A percentile compares a stretch with the other conserved stretches of the same genome.
Evolutionary conservation across 2,797 vertebrate genomes (phyloP).

Genomic region (Takifugu rubripes): DNA sequence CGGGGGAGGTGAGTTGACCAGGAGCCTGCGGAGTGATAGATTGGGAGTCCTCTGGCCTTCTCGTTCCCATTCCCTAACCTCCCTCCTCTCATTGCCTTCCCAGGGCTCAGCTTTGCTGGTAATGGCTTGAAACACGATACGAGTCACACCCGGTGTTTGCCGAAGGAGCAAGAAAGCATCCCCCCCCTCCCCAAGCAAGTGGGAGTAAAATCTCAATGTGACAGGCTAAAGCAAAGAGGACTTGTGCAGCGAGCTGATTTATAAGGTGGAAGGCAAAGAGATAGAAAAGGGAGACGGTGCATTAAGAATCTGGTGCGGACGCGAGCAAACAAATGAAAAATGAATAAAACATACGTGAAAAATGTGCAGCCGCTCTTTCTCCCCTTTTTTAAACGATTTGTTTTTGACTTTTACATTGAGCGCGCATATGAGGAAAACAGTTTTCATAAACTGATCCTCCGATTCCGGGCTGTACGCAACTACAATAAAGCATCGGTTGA

Average conservation of each 20-base stretch:
- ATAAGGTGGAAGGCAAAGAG: conserved; percentile 15
- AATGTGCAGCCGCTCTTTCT: background rate
- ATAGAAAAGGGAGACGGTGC: background rate
- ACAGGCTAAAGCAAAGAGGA: conserved; percentile 40
- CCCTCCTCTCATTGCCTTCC: conserved; percentile 56
- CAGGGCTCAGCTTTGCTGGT: conserved; percentile 63
- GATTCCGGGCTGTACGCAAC: background rate
- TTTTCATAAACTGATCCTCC: conserved; percentile 2
- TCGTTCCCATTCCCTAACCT: conserved; percentile 33
- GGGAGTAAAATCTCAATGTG: conserved; percentile 38
- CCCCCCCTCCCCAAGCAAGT: conserved; percentile 13
- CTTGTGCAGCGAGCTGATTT: conserved; percentile 47
- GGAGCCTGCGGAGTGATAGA: conserved; percentile 60
- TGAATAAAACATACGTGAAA: conserved; percentile 17
- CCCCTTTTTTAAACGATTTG: conserved; percentile 5
- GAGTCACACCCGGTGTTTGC: conserved; percentile 53
- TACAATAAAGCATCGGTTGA: conserved; percentile 1
- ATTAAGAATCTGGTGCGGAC: conserved; percentile 4
- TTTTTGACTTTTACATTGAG: conserved; percentile 3
- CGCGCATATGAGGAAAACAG: background rate
- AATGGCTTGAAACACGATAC: conserved; percentile 76
- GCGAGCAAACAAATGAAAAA: conserved; percentile 7
- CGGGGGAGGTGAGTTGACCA: conserved; percentile 41
- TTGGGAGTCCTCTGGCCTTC: conserved; percentile 45
- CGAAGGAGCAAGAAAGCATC: conserved; percentile 36